These are phyloP conservation scores for Nycticryphes semicollaris DNA, from an alignment of 2,113 vertebrate genomes.

Conservation along the genomic window DNA sequence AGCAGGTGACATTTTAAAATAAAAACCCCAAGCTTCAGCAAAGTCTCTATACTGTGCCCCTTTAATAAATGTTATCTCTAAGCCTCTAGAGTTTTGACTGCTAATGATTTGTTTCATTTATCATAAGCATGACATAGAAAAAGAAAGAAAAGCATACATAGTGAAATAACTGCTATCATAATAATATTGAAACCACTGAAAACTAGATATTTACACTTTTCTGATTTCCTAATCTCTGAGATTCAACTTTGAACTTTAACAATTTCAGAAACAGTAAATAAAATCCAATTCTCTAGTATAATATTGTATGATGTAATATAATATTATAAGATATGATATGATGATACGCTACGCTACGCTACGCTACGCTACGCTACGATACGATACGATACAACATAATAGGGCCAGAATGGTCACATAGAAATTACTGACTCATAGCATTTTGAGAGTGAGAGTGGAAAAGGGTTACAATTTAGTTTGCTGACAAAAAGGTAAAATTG, in stretches of 20 bases:
- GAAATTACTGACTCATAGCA: background rate
- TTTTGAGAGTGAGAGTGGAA: background rate
- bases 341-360: too few relatives aligned
- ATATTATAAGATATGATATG: background rate
- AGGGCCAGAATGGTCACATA: background rate
- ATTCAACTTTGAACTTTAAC: background rate
- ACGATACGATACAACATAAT: rapidly evolving
- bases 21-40: background rate
- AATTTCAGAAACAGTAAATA: background rate
- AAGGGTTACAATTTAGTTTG: background rate
- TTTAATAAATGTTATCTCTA: background rate
- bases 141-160: background rate
- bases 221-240: background rate
- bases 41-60: background rate
- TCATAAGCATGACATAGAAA: background rate
- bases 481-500: background rate
- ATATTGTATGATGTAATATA: background rate
- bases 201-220: background rate
- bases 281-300: background rate
- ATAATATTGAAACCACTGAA: background rate
- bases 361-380: too few relatives aligned
- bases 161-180: background rate
- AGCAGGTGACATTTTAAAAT: background rate
- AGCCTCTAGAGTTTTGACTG: background rate
- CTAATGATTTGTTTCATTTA: background rate